Base-by-base conservation (phyloP, 2,113 vertebrate genomes). In the Pogonocichla stellata region DNA sequence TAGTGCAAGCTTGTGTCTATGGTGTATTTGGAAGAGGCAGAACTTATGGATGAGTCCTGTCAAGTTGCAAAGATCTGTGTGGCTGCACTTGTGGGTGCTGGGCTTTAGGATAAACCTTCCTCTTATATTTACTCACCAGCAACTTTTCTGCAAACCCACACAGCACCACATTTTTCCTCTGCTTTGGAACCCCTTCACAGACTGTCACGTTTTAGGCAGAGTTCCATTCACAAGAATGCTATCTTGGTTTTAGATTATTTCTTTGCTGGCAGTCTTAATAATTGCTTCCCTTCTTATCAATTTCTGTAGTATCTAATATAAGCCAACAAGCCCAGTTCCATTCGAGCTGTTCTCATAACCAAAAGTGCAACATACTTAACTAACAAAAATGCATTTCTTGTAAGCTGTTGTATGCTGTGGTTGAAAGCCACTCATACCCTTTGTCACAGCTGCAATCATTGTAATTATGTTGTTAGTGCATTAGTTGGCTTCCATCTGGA, bases 391-490 rank as follows among this genome's bases (percentile, higher is more conserved):
- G 33, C 50, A 45, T 80, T 81, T 87, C 90, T 93, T 91, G 24
- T 60, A 95, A 81, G 34, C 29, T 88, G 36, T 80, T 95, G 34
- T 40, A 47, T 48, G 34, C 48, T 80, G 74, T 71, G 28, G 40
- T 65, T 88, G 66, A 95, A 94, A 94, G 64, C 79, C 66, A 86
- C 58, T 90, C 86, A 74, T 71, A 80, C 15, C 45, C 74, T 91
- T 95, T 94, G 48, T 71, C 93, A 85, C 40, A 93, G 75, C 73
- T 95, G 75, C 94, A 95, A 79, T 96, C 34, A 80, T 64, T 93
- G 54, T 82, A 93, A 96, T 96, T 92, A 94, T 90, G 50, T 91
- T 96, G 83, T 93, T 96, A 95, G 66, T 88, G 71, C 78, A 92
- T 95, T 94, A 90, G 60, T 86, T 93, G 82, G 66, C 81, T 97